These are phyloP conservation scores for Mola mola DNA, from an alignment of 2,113 vertebrate genomes.

Conservation along the genomic window DNA sequence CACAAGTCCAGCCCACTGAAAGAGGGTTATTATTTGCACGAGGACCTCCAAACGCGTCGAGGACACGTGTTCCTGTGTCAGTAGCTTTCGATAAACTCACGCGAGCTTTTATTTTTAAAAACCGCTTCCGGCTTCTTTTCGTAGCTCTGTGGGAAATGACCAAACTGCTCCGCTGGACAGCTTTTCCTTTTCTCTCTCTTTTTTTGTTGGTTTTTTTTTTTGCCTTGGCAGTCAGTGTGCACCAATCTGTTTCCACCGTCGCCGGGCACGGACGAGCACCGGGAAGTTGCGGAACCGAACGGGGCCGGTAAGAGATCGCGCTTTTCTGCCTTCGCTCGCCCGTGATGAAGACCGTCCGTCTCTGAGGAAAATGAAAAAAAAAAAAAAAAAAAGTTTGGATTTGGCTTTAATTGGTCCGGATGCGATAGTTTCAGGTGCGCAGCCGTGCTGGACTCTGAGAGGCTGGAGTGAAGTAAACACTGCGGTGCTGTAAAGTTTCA, in stretches of 20 bases:
- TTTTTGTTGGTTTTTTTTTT: too few relatives aligned
- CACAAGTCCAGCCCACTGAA: too few relatives aligned
- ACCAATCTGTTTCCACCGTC: slow-evolving; percentile 52
- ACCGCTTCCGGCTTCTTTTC: slow-evolving; percentile 7
- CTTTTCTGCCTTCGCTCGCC: background rate
- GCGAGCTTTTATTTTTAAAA: slow-evolving; percentile 23
- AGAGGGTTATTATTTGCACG: too few relatives aligned
- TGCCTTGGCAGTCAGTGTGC: slow-evolving; percentile 47
- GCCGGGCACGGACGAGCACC: slow-evolving; percentile 61
- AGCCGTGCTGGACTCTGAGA: background rate
- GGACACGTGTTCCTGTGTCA: too few relatives aligned
- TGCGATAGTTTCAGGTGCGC: slow-evolving; percentile 15
- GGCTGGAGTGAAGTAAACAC: background rate
- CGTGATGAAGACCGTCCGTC: background rate
- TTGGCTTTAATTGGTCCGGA: slow-evolving; percentile 10
- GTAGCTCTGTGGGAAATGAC: background rate
- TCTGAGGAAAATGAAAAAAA: too few relatives aligned
- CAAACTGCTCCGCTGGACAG: slow-evolving; percentile 43
- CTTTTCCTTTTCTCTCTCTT: too few relatives aligned
- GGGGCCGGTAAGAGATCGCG: slow-evolving; percentile 66
- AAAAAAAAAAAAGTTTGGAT: slow-evolving; percentile 49
- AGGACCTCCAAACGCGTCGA: too few relatives aligned
- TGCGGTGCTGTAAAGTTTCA: slow-evolving; percentile 33
- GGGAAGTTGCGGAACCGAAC: slow-evolving; percentile 56
- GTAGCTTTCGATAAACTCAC: too few relatives aligned